Evolutionary conservation across 2,113 vertebrate genomes (phyloP), one percentile per base, ranked within the genome.

Genomic region (Pelecanus crispus): DNA sequence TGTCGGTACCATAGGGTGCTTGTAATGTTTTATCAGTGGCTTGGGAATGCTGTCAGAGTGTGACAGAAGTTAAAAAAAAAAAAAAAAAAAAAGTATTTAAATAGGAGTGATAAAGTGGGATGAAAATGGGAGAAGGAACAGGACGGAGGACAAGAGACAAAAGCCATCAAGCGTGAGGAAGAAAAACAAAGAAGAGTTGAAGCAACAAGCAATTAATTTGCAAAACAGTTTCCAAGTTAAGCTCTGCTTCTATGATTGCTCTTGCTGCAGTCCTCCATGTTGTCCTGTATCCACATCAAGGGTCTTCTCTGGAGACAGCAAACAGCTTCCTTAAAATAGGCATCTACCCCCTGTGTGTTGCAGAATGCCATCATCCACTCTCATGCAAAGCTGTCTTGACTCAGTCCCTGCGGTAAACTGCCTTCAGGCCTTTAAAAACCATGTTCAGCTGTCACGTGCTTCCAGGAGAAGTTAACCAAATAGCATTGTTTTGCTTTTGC

Each of bases 91-190:
- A 56, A 2, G 13, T 17, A 17, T 47, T 88, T 77, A 94, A 74
- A 62, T 55, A 70, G 42, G 7, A 21, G 28, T 45, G 50, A 47
- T 83, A 31, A 89, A 81, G 74, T 68, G 38, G 28, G 28, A 42
- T 85, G 90, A 75, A 81, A 87, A 81, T 44, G 73, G 42, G 44
- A 91, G 42, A 95, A 85, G 62, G 79, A 21, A 9, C 21, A 82
- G 66, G 61, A 81, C 29, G 78, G 70, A 91, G 61, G 73, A 65
- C 18, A 77, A 83, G 70, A 91, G n/a, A 58, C 66, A 94, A 78
- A 83, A 74, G 34, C 32, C 38, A 74, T 78, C 47, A 32, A 83
- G 8, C 2, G 13, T 11, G 6, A 74, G 61, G 52, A 67, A 56
- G 40, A 3, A 88, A 90, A 90, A 71, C 42, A 71, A 84, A 73